A percentile compares a stretch with the other conserved stretches of the same genome.
Conservation (phyloP, 2,888 invertebrate species). For the Cephus rjabovi region DNA sequence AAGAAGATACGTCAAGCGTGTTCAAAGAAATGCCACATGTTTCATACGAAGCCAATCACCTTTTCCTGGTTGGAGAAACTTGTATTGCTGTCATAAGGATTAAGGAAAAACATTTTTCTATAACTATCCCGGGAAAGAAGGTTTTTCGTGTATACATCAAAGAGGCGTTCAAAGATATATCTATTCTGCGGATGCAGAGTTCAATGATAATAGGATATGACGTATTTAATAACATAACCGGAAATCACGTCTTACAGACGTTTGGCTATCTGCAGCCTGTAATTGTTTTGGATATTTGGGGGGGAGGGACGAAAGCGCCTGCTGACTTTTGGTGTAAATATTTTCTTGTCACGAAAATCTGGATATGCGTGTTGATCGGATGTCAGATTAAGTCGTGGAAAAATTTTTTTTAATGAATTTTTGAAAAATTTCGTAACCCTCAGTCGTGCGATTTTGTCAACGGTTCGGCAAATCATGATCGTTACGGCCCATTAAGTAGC, state of each 20-base stretch:
- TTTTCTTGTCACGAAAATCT: too few species aligned
- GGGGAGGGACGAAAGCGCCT: too few species aligned
- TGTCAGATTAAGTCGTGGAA: too few species aligned
- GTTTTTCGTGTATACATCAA: background rate
- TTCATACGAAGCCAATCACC: background rate
- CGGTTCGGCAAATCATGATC: conserved; percentile 7
- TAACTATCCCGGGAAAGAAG: background rate
- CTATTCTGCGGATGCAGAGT: background rate
- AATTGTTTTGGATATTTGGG: too few species aligned
- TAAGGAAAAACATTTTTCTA: background rate
- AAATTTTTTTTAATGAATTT: too few species aligned
- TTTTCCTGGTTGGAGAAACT: background rate
- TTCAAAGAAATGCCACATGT: background rate
- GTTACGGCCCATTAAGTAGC: conserved; percentile 5
- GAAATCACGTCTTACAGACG: too few species aligned
- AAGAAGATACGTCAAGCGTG: background rate
- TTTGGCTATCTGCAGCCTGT: too few species aligned
- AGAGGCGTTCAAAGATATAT: background rate
- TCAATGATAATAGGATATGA: background rate
- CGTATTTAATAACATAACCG: background rate
- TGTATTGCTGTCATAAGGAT: background rate
- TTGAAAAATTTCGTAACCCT: background rate
- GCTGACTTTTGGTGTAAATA: too few species aligned
- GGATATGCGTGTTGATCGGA: too few species aligned
- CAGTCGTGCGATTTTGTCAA: background rate